Percentiles rank a stretch among this genome's conserved stretches.
phyloP scores from a whole-genome alignment of 1,140 invertebrate genomes.

The Bombus terrestris region DNA sequence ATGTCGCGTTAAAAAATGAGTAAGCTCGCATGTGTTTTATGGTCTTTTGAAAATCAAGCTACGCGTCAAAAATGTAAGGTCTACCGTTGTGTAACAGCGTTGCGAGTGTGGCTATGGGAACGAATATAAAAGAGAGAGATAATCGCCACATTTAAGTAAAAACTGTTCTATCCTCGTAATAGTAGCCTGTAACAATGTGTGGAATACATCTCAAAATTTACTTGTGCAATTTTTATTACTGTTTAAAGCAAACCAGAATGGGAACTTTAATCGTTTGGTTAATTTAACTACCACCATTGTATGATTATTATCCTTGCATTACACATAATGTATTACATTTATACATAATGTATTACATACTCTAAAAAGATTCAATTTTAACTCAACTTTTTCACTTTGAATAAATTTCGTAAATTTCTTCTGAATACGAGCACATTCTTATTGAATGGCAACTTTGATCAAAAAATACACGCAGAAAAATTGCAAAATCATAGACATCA shows the following conservation, averaged over 20 bases:
- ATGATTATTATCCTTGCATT: background rate
- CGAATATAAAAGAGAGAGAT: slow-evolving; percentile 33
- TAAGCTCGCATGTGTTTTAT: background rate
- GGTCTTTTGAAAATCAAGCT: slow-evolving; percentile 22
- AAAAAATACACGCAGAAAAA: background rate
- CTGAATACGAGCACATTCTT: background rate
- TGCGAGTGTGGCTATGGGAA: slow-evolving; percentile 4
- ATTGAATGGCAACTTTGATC: background rate
- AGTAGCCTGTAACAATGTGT: background rate
- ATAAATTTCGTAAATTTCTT: background rate
- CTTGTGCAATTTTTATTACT: background rate
- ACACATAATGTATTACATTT: background rate
- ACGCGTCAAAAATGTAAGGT: slow-evolving; percentile 16
- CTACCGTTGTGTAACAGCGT: background rate
- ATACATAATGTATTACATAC: background rate
- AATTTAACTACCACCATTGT: background rate
- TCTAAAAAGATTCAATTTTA: background rate
- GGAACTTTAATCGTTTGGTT: background rate
- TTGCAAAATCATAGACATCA: background rate
- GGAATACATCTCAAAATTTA: background rate
- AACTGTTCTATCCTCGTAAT: slow-evolving; percentile 7
- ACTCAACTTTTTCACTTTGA: background rate
- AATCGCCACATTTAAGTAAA: slow-evolving; percentile 31
- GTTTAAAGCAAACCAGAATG: background rate
- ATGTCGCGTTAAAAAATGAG: background rate